Evolutionary conservation across 2,797 vertebrate species (phyloP).

Genomic region (Anolis apletophallus): DNA sequence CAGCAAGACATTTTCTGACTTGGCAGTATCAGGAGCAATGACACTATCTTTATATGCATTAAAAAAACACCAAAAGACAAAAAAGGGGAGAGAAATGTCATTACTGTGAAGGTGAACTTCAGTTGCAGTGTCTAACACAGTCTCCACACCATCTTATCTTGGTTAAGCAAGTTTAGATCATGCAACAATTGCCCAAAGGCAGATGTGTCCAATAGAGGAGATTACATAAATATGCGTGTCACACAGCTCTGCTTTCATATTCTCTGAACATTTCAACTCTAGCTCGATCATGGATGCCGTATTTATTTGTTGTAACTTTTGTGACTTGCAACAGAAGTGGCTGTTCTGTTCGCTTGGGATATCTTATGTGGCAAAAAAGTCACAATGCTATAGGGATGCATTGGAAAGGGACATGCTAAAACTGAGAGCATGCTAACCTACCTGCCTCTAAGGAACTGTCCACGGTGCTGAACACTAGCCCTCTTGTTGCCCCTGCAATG

Average conservation of each 20-base stretch:
- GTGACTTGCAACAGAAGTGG: not conserved
- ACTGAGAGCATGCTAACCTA: not conserved
- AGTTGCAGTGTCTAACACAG: conserved; percentile 53
- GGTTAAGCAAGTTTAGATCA: conserved; percentile 61
- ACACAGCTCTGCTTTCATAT: conserved; percentile 26
- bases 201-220: conserved; percentile 41
- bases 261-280: not conserved
- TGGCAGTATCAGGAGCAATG: conserved; percentile 67
- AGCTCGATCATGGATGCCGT: not conserved
- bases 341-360: conserved; percentile 11
- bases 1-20: conserved; percentile 56
- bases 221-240: conserved; percentile 54
- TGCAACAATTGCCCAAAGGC: conserved; percentile 51
- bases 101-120: conserved; percentile 71
- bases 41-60: conserved; percentile 70
- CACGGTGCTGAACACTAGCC: not conserved
- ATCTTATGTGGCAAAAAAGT: conserved; percentile 19
- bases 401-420: not conserved
- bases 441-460: conserved; percentile 11
- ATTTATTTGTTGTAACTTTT: not conserved
- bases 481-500: not conserved
- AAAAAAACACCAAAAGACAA: conserved; percentile 37
- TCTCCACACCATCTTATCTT: conserved; percentile 70
- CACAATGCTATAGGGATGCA: not conserved
- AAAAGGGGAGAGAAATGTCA: conserved; percentile 55